Conservation (phyloP, 1,140 invertebrate genomes). For the Ruditapes philippinarum region DNA sequence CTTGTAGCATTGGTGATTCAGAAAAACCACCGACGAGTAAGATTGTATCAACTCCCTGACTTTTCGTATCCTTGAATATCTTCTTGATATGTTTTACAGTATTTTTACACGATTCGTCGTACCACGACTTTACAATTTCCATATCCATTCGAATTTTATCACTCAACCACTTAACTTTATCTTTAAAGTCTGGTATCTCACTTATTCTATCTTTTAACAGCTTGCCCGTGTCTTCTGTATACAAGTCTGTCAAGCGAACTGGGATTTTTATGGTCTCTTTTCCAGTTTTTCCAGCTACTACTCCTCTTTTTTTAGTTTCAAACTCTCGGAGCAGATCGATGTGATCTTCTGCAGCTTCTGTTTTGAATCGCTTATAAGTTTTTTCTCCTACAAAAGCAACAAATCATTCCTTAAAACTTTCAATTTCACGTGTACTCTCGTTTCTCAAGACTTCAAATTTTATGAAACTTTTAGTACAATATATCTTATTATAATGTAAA, state of each 20-base stretch:
- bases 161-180: neutral
- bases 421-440: too few species aligned
- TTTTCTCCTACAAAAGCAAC: conserved; percentile 38
- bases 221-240: neutral
- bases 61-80: conserved; percentile 17
- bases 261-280: conserved; percentile 48
- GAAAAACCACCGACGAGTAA: conserved; percentile 67
- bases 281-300: neutral
- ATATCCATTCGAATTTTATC: conserved; percentile 37
- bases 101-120: conserved; percentile 23
- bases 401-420: too few species aligned
- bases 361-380: conserved; percentile 44
- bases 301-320: conserved; percentile 51
- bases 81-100: conserved; percentile 43
- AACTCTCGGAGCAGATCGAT: conserved; percentile 47
- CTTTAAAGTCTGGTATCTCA: neutral
- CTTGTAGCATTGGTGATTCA: conserved; percentile 57
- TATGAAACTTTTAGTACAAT: too few species aligned
- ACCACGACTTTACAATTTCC: conserved; percentile 26
- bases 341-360: conserved; percentile 25
- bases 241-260: conserved; percentile 5
- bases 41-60: neutral
- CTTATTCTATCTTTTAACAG: neutral
- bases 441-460: too few species aligned
- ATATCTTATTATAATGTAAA: too few species aligned